Evolutionary conservation across 1,140 invertebrate species (phyloP).

Genomic region (Neodiprion lecontei): DNA sequence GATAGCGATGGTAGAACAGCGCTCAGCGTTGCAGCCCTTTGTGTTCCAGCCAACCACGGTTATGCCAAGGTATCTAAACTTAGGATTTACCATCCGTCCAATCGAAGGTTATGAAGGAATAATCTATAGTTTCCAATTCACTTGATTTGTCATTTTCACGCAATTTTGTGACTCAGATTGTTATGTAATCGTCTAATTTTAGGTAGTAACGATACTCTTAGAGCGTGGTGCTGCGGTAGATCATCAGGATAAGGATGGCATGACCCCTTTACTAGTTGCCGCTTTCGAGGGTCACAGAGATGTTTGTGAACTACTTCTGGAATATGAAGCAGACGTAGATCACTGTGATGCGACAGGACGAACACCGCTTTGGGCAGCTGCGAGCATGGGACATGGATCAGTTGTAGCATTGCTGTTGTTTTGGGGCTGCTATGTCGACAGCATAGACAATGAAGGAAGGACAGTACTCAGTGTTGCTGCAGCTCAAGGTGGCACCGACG

Average conservation of each 20-base stretch:
- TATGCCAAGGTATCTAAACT: conserved; percentile 66
- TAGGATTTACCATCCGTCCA: no score
- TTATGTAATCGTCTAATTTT: conserved; percentile 36
- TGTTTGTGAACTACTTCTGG: conserved; percentile 84
- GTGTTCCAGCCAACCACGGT: conserved; percentile 84
- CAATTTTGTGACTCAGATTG: not conserved
- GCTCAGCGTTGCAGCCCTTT: conserved; percentile 90
- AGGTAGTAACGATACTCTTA: conserved; percentile 77
- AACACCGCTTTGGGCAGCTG: conserved; percentile 83
- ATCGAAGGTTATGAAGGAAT: no score
- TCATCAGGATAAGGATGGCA: conserved; percentile 89
- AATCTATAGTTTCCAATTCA: not conserved
- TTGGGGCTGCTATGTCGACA: conserved; percentile 90
- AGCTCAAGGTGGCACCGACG: conserved; percentile 82
- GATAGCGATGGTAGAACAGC: conserved; percentile 92
- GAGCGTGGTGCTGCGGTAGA: conserved; percentile 88
- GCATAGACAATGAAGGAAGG: conserved; percentile 89
- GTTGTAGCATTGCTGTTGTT: conserved; percentile 84
- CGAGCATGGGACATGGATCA: conserved; percentile 83
- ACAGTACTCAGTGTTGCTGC: conserved; percentile 88
- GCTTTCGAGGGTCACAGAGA: conserved; percentile 92
- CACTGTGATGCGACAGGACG: conserved; percentile 80
- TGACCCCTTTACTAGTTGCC: conserved; percentile 91
- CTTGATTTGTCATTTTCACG: not conserved
- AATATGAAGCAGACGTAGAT: conserved; percentile 88